Conservation (phyloP, 1,140 invertebrate genomes). For the Palaemon carinicauda region DNA sequence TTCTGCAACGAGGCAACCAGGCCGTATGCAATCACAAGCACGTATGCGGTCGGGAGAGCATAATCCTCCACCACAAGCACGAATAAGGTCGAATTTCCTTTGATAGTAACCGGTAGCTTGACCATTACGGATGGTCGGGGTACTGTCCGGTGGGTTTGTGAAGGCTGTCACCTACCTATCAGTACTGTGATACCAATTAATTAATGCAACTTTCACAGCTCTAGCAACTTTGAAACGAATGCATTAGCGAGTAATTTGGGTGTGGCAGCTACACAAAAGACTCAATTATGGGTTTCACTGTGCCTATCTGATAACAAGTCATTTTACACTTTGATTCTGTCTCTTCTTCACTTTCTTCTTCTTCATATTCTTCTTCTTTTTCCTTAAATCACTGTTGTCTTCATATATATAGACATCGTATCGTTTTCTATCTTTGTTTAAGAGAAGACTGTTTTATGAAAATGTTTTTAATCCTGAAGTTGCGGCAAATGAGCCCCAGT, state of each 20-base stretch:
- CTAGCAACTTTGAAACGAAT: constrained; percentile 52
- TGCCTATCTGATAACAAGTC: constrained; percentile 51
- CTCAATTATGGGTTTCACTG: constrained; percentile 51
- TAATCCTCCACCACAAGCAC: constrained; percentile 30
- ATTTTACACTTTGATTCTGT: constrained; percentile 48
- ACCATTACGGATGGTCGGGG: constrained; percentile 32
- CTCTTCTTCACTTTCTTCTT: constrained; percentile 25
- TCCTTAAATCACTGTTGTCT: too few species aligned
- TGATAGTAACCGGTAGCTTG: constrained; percentile 6
- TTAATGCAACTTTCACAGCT: constrained; percentile 53
- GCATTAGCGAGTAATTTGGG: constrained; percentile 54
- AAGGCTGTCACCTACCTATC: constrained; percentile 45
- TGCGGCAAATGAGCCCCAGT: too few species aligned
- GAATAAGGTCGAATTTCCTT: constrained; percentile 13
- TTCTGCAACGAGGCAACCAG: constrained; percentile 23
- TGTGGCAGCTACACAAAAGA: constrained; percentile 48
- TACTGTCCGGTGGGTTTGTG: constrained; percentile 8
- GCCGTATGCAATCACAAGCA: constrained; percentile 47
- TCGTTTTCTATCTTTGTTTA: too few species aligned
- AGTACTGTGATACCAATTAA: constrained; percentile 54
- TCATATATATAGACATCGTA: too few species aligned
- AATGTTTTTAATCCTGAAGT: too few species aligned
- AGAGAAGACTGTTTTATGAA: too few species aligned
- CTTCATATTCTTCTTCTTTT: too few species aligned
- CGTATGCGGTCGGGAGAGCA: constrained; percentile 20